A percentile compares a stretch with the other conserved stretches of the same genome.
Conservation (phyloP, 2,113 vertebrate genomes). For the Brachyhypopomus gauderio region DNA sequence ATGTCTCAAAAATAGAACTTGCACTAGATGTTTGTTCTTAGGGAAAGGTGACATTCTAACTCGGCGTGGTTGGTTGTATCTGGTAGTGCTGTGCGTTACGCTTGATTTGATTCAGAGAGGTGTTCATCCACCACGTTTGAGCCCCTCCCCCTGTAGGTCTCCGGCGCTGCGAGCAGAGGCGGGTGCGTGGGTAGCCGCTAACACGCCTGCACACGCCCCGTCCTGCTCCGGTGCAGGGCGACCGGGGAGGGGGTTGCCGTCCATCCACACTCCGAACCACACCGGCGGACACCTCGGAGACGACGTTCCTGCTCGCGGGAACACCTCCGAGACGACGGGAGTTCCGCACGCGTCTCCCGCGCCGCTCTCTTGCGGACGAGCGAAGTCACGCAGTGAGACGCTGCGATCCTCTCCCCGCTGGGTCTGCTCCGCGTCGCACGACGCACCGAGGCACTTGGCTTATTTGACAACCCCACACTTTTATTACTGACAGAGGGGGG, state of each 20-base stretch:
- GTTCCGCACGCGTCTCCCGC: background rate
- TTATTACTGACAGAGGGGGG: background rate
- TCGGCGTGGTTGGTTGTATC: no score
- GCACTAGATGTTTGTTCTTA: no score
- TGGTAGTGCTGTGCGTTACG: no score
- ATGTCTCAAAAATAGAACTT: background rate
- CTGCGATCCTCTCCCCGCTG: constrained; percentile 25
- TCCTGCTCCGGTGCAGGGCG: background rate
- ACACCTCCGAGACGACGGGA: background rate
- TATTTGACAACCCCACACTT: constrained; percentile 26
- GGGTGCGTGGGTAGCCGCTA: background rate
- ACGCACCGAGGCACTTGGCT: constrained; percentile 29
- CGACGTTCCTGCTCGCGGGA: no score
- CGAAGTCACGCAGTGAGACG: constrained; percentile 7
- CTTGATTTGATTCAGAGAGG: background rate
- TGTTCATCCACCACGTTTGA: background rate
- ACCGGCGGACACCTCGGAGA: background rate
- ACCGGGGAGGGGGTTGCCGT: constrained; percentile 9
- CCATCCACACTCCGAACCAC: constrained; percentile 3
- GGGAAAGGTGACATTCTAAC: no score
- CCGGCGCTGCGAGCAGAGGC: no score
- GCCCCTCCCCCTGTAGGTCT: no score
- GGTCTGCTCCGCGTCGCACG: constrained; percentile 3
- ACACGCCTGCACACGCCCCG: no score
- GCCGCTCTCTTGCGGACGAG: background rate